Evolutionary conservation across 2,888 invertebrate species (phyloP), one percentile per base, ranked within the genome.

Genomic region (Thysanoteuthis rhombus): DNA sequence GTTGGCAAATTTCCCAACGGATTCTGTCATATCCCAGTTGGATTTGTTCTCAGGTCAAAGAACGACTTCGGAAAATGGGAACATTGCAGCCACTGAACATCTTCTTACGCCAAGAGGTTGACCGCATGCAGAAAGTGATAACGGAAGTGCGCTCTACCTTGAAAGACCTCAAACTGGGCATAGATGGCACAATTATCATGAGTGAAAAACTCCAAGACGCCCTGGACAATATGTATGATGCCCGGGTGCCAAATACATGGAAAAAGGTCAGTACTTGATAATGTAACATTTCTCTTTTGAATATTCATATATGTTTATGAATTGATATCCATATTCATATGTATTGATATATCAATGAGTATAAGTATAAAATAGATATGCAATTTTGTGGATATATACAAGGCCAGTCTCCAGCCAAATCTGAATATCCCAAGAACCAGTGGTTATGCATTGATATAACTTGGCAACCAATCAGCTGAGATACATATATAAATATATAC

Each of bases 131-230:
- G 96, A 98, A 98, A 94, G 99, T 99, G 22, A 98, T 99, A 93
- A 98, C 98, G 95, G 97, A 96, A 95, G 99, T 99, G 0, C 97
- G 98, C 93, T 98, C 98, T 0, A 99, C 99, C 16, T 97, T 99
- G 93, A 98, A 98, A 93, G 99, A 99, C 97, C 97, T 99, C 93
- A 99, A 99, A 97, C 97, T 99, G 94, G 99, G 99, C 32, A 99
- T 99, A 94, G 99, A 99, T 96, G 99, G 99, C 58, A 99, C 99
- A 0, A 99, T 99, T 95, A 98, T 99, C 45, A 99, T 99, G 99
- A 99, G 99, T 96, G 98, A 99, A 96, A 98, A 98, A 40, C 97
- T 99, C 52, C 97, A 98, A 94, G 98, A 98, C 95, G 98, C 99
- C 0, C 97, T 99, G 75, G 99, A 99, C 97, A 98, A 99, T 32